These are phyloP conservation scores for Corythaeola cristata DNA, from an alignment of 2,113 vertebrate genomes.

Conservation along the genomic window DNA sequence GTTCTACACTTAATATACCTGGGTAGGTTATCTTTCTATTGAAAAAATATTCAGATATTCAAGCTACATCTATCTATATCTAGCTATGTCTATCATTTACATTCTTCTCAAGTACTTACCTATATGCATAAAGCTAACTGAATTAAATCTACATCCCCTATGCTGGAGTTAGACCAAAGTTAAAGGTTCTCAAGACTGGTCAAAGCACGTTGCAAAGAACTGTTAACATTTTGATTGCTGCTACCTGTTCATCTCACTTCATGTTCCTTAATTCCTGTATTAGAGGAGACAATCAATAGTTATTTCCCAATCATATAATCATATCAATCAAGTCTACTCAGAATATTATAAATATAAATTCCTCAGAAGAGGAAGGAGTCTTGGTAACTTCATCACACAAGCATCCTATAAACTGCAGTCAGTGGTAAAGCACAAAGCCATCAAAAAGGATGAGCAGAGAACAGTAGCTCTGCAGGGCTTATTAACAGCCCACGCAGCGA, in stretches of 20 bases:
- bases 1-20: background rate
- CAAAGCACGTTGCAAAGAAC: background rate
- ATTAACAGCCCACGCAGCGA: background rate
- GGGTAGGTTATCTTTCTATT: background rate
- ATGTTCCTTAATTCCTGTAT: background rate
- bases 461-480: background rate
- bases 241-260: background rate
- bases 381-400: background rate
- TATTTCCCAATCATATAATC: background rate
- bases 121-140: background rate
- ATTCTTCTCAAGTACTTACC: background rate
- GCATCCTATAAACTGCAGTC: background rate
- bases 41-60: background rate
- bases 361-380: background rate
- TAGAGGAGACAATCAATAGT: background rate
- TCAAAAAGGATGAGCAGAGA: background rate
- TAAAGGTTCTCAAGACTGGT: background rate
- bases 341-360: background rate
- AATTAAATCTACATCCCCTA: background rate
- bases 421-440: background rate
- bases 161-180: background rate
- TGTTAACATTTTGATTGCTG: background rate
- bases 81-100: background rate
- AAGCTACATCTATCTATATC: background rate
- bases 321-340: background rate